Base-by-base conservation (phyloP, 2,888 invertebrate genomes). In the Molanna angustata region DNA sequence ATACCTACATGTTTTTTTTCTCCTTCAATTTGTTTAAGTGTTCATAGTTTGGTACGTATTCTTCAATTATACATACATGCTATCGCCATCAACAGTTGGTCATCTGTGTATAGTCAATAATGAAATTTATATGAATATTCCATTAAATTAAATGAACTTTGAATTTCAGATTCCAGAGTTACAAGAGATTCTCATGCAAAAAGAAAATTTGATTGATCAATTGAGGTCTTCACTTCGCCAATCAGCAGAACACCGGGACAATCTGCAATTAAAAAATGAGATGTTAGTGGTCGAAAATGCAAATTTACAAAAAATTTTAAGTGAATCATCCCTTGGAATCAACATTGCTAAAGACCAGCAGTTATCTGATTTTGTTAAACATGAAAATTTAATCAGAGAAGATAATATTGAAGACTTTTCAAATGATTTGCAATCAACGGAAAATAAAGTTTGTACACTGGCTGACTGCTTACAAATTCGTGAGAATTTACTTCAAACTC, bases 181-280 rank as follows among this genome's bases (percentile, higher is more conserved):
- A 68, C 85, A 87, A 68, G 78, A 76, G 62, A 85, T 85, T 62
- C 73, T 90, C 53, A 73, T 76, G 9, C 80, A 84, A 61, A 83
- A 88, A 63, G 86, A 89, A 65, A 78, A 80, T 62, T 68, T 86
- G 64, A 89, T 90, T 61, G 80, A 84, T 63, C 83, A 88, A 69
- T 75, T 90, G 53, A 85, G 83, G 58, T 75, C 82, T 63, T 84
- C 87, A 21, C 75, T 90, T 62, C 82, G 87, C 69, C 81, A 83
- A 64, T 83, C 86, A 1, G 69, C 84, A 27, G 70, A 71, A 18
- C 79, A 83, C 46, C 76, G 84, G 53, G 82, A 85, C 62, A 74
- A 80, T 54, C 70, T 87, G 37, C 79, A 80, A 63, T 63, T 67
- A 35, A 82, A 86, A 63, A 82, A 83, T 57, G 77, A 80, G 22